Evolutionary conservation across 37 sponge, comb jelly and placozoan species (phyloP), one percentile per base, ranked within the genome.

Genomic region (Theonella swinhoei): DNA sequence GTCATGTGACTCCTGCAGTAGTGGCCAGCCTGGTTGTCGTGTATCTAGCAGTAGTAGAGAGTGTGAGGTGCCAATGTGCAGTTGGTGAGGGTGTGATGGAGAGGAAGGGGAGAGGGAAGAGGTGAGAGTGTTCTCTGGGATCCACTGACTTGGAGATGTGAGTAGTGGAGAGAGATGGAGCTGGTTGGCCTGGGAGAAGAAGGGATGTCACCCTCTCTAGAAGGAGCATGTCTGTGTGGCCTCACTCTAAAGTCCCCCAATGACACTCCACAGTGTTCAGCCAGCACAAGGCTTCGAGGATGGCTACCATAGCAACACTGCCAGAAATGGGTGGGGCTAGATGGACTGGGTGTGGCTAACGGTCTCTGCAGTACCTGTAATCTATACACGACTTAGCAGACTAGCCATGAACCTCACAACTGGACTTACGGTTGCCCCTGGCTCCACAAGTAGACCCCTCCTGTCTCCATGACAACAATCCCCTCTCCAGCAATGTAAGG

Each of bases 401-500:
- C 14, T 47, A 47, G 7, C 7, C 54, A 47, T 1, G 1, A 36
- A 42, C 70, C 70, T 22, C 43, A 24, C 24, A 62, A 32, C 22
- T 28, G 43, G 8, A n/a, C 43, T n/a, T 42, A 54, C 25, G 76
- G 8, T 35, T 59, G 9, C 3, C 80, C 31, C 39, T 11, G 65
- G 33, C 37, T 36, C 74, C 77, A 59, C n/a, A 68, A 47, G 41
- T 67, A 72, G 26, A 89, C 34, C 4, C 80, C 70, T 29, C 89
- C 89, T 59, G 64, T 72, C 41, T 83, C 80, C 5, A 62, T 79
- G 38, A 83, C 36, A 14, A 79, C 54, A 24, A 84, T 22, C 22
- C 68, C 73, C 79, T 83, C 80, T 33, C 85, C 89, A 63, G 60
- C 37, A 36, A 79, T 66, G 64, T 89, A 84, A 0, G 89, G 89